Evolutionary conservation across 2,888 invertebrate genomes (phyloP).

Genomic region (Octonoba sinensis): DNA sequence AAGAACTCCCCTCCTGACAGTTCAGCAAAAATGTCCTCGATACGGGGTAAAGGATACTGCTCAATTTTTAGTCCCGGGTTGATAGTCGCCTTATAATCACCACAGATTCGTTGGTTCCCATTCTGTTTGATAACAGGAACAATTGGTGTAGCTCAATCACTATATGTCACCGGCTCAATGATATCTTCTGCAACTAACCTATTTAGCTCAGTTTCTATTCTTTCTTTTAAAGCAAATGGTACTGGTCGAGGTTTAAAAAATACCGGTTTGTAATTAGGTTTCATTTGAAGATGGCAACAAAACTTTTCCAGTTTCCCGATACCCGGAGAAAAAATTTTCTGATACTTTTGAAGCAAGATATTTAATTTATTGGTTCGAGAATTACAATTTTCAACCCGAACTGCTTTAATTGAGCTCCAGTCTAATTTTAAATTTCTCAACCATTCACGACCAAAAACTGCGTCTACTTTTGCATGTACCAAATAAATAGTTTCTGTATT

Average conservation of each 20-base stretch:
- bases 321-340: constrained; percentile 41
- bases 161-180: constrained; percentile 40
- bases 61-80: constrained; percentile 67
- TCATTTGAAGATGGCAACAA: constrained; percentile 44
- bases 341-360: constrained; percentile 42
- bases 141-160: constrained; percentile 38
- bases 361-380: constrained; percentile 47
- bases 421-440: constrained; percentile 45
- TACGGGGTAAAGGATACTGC: constrained; percentile 68
- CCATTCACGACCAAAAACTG: constrained; percentile 49
- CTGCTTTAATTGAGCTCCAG: constrained; percentile 47
- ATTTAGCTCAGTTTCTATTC: constrained; percentile 42
- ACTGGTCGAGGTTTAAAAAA: constrained; percentile 47
- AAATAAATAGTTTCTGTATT: constrained; percentile 48
- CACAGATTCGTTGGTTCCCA: constrained; percentile 68
- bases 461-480: constrained; percentile 48
- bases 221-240: constrained; percentile 47
- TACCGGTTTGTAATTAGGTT: constrained; percentile 44
- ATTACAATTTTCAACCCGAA: constrained; percentile 45
- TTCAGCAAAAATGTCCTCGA: constrained; percentile 68
- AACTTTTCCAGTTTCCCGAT: constrained; percentile 42
- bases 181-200: constrained; percentile 37
- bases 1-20: constrained; percentile 67
- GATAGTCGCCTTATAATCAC: constrained; percentile 68
- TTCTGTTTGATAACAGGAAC: constrained; percentile 41